A percentile compares a stretch with the other conserved stretches of the same genome.
phyloP scores from a whole-genome alignment of 2,113 vertebrate genomes.

The Sebastes schlegelii region DNA sequence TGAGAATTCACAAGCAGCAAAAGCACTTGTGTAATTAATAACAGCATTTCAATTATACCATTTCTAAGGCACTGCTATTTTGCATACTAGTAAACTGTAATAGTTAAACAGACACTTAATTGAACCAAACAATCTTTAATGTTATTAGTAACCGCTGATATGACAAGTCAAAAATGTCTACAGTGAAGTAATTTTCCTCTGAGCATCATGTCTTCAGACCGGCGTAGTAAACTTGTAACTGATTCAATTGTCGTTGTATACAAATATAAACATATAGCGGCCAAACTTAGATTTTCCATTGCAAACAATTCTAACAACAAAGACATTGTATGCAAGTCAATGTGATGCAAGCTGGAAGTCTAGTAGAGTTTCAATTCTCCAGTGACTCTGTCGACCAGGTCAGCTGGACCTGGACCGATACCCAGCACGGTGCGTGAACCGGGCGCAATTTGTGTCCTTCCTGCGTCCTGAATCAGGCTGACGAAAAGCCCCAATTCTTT shows the following conservation, averaged over 20 bases:
- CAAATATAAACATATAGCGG: conserved; percentile 37
- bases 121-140: background rate
- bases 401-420: conserved; percentile 91
- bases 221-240: background rate
- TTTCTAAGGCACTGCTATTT: background rate
- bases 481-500: conserved; percentile 89
- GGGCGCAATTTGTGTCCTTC: conserved; percentile 94
- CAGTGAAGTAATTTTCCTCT: background rate
- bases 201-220: background rate
- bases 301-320: background rate
- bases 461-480: conserved; percentile 96
- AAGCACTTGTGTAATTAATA: too few relatives aligned
- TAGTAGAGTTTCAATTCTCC: conserved; percentile 95
- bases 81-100: background rate
- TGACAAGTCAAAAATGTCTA: background rate
- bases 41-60: background rate
- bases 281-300: background rate
- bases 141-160: background rate
- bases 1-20: background rate
- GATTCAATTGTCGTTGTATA: background rate
- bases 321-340: background rate
- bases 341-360: conserved; percentile 14
- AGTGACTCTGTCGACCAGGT: conserved; percentile 91
- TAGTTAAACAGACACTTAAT: too few relatives aligned
- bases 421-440: conserved; percentile 95